Conservation (phyloP, 2,888 invertebrate species). For the Dilophus febrilis region DNA sequence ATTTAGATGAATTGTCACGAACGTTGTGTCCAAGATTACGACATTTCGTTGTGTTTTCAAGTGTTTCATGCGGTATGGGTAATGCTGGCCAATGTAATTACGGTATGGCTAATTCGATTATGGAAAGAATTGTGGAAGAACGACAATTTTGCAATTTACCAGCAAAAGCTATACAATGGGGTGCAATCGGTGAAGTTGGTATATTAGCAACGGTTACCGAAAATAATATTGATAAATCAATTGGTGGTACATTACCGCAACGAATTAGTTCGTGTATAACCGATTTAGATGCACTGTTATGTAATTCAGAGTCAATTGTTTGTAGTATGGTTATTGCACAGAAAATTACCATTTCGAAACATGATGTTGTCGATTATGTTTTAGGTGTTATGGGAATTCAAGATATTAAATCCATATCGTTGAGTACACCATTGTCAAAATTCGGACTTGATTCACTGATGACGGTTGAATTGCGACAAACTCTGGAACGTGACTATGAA, state of each 20-base stretch:
- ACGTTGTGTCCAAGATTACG: constrained; percentile 37
- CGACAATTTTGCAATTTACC: constrained; percentile 52
- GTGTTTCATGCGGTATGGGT: constrained; percentile 79
- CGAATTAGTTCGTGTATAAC: constrained; percentile 65
- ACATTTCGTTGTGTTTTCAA: constrained; percentile 81
- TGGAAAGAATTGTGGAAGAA: constrained; percentile 73
- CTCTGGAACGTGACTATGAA: constrained; percentile 75
- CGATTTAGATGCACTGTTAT: constrained; percentile 54
- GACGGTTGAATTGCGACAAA: constrained; percentile 92
- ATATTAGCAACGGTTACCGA: constrained; percentile 60
- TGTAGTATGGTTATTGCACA: constrained; percentile 78
- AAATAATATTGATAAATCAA: constrained; percentile 47
- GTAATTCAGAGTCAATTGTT: constrained; percentile 49
- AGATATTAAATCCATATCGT: constrained; percentile 50
- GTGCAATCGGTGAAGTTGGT: constrained; percentile 78
- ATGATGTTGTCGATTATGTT: constrained; percentile 49
- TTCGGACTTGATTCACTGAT: constrained; percentile 94
- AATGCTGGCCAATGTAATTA: constrained; percentile 85
- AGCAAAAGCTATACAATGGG: constrained; percentile 80
- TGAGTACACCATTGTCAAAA: constrained; percentile 63
- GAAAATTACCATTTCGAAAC: constrained; percentile 46
- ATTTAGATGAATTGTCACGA: constrained; percentile 53
- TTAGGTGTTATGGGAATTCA: constrained; percentile 48
- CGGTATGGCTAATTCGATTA: constrained; percentile 75
- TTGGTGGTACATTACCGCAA: constrained; percentile 72